Evolutionary conservation across 2,888 invertebrate genomes (phyloP).

Genomic region (Podabrus alpinus): DNA sequence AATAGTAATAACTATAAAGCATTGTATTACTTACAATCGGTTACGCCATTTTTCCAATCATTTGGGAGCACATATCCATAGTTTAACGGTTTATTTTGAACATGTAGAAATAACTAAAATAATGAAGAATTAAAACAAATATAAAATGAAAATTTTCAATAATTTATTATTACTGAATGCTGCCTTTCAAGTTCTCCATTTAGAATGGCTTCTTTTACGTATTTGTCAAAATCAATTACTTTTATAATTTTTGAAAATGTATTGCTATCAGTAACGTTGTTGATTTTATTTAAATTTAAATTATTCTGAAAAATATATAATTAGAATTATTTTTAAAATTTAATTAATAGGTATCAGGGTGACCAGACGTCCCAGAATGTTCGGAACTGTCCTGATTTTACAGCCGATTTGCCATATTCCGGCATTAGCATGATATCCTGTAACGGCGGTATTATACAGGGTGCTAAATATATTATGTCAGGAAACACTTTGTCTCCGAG

Average conservation of each 20-base stretch:
- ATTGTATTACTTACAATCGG: conserved; percentile 53
- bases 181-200: conserved; percentile 47
- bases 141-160: no score
- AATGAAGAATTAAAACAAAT: not conserved
- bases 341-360: no score
- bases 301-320: no score
- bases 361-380: no score
- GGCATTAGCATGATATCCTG: no score
- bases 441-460: no score
- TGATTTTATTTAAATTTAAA: not conserved
- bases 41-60: conserved; percentile 56
- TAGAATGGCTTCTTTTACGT: conserved; percentile 48
- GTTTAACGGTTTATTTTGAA: conserved; percentile 50
- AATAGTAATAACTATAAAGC: no score
- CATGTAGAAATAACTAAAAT: conserved; percentile 51
- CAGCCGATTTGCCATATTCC: no score
- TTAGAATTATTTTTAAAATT: no score
- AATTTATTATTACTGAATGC: conserved; percentile 48
- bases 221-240: conserved; percentile 50
- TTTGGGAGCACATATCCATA: conserved; percentile 52
- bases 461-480: no score
- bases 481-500: no score
- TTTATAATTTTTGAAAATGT: conserved; percentile 37
- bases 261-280: not conserved
- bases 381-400: no score